A percentile compares a stretch with the other conserved stretches of the same genome.
These are phyloP conservation scores for Ondatra zibethicus DNA, from an alignment of 2,113 vertebrate genomes.

Conservation along the genomic window DNA sequence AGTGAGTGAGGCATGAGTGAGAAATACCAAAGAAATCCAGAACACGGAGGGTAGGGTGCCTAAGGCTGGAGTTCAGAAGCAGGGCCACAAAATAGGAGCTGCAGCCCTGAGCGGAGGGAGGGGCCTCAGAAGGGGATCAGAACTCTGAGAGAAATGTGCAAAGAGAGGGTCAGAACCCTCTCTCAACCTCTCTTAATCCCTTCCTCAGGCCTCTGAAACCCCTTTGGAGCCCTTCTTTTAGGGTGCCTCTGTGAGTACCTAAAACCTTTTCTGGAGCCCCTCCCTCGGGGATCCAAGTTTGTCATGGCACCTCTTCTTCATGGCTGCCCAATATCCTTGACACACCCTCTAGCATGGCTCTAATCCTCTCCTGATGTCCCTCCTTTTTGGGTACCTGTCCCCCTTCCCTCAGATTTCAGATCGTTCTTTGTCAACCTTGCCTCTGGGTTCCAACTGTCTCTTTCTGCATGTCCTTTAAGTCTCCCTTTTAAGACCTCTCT, in stretches of 20 bases:
- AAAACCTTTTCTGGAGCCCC: neutral
- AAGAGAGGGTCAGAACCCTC: too few species aligned
- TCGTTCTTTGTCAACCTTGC: neutral
- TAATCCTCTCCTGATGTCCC: neutral
- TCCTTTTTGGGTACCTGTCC: neutral
- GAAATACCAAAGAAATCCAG: too few species aligned
- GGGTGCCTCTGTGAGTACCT: neutral
- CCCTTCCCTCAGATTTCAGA: neutral
- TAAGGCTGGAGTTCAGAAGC: too few species aligned
- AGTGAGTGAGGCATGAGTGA: too few species aligned
- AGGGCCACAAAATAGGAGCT: too few species aligned
- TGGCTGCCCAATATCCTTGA: neutral
- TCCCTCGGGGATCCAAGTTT: neutral
- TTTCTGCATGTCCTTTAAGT: rapidly evolving
- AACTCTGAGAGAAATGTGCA: too few species aligned
- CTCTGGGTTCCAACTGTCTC: neutral
- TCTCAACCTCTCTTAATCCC: neutral
- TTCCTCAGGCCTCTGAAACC: neutral
- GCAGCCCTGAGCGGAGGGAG: too few species aligned
- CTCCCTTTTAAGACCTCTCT: neutral
- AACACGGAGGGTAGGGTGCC: too few species aligned
- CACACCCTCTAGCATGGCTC: neutral
- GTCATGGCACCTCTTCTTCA: neutral
- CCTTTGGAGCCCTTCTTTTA: neutral
- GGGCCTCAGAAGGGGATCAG: too few species aligned